These are phyloP conservation scores for Mythimna ferrago DNA, from an alignment of 2,888 invertebrate species.

Conservation along the genomic window DNA sequence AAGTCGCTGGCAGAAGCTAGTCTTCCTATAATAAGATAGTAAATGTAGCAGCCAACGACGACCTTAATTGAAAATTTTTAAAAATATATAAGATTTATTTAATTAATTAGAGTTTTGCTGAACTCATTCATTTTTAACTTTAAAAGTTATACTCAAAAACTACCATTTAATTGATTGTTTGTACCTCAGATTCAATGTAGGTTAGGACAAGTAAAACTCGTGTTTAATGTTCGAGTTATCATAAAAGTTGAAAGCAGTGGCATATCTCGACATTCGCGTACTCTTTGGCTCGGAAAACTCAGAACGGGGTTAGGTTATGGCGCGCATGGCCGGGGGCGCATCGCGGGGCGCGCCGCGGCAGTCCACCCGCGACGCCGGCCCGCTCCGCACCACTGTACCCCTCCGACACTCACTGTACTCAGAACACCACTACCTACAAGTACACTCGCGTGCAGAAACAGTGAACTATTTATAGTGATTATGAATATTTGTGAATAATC, in stretches of 20 bases:
- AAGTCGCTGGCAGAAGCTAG: too few species aligned
- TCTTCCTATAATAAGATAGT: too few species aligned
- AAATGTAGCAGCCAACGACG: too few species aligned
- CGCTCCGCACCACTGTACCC: conserved; percentile 67
- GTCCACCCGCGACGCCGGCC: conserved; percentile 76
- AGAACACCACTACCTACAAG: conserved; percentile 59
- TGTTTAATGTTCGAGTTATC: conserved; percentile 26
- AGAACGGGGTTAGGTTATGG: conserved; percentile 74
- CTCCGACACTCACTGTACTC: conserved; percentile 53
- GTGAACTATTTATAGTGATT: conserved; percentile 50
- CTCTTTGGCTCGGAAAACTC: conserved; percentile 71
- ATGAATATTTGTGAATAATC: conserved; percentile 46
- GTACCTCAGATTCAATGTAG: neutral
- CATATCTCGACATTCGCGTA: conserved; percentile 65
- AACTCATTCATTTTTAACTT: neutral
- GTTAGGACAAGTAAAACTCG: conserved; percentile 1
- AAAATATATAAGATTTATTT: neutral
- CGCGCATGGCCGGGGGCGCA: conserved; percentile 76
- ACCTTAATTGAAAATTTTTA: too few species aligned
- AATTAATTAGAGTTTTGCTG: neutral
- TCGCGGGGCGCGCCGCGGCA: conserved; percentile 75
- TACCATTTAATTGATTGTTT: neutral
- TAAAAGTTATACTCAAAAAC: neutral
- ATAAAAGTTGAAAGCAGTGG: conserved; percentile 45
- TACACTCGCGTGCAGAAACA: conserved; percentile 57